Evolutionary conservation across 2,113 vertebrate genomes (phyloP), one percentile per base, ranked within the genome.

Genomic region (Plestiodon gilberti): DNA sequence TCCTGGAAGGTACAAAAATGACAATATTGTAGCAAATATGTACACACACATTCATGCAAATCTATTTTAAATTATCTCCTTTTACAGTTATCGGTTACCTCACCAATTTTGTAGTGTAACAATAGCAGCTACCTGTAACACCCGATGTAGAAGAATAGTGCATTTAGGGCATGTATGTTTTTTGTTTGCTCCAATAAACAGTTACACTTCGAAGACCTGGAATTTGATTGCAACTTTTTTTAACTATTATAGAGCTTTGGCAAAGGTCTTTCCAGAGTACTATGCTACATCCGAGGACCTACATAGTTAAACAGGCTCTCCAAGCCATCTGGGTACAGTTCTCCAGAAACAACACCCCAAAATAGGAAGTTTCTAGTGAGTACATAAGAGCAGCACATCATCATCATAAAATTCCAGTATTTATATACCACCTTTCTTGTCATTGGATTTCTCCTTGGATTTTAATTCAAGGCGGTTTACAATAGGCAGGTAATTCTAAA

Each of bases 1-100:
- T 99, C 98, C 98, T 99, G 91, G 30, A 95, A 95, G 89, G 91
- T 82, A 93, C 57, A 89, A 96, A 30, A 86, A 88, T 55, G 77
- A 33, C 2, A 71, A 83, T 35, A 20, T 69, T 87, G n/a, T 75
- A 55, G 28, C 40, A 81, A 43, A 33, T 18, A 5, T 74, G 18
- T 14, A 23, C 3, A 33, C 38, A 38, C n/a, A 62, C 11, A 10
- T n/a, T 20, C 52, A 22, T 52, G 1, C 59, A 64, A 8, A 64
- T 43, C 52, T 43, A 55, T 61, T 82, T 82, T 5, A 48, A 64
- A 61, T 6, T 6, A 74, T 61, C 28, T 18, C 25, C n/a, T 33
- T 69, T n/a, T 25, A 38, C 22, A 40, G 2, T 57, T 71, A 23
- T 73, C 33, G 20, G 6, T 84, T 25, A 30, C 22, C n/a, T 30